Evolutionary conservation across 2,797 vertebrate genomes (phyloP).

Genomic region (Eleutherodactylus coqui): DNA sequence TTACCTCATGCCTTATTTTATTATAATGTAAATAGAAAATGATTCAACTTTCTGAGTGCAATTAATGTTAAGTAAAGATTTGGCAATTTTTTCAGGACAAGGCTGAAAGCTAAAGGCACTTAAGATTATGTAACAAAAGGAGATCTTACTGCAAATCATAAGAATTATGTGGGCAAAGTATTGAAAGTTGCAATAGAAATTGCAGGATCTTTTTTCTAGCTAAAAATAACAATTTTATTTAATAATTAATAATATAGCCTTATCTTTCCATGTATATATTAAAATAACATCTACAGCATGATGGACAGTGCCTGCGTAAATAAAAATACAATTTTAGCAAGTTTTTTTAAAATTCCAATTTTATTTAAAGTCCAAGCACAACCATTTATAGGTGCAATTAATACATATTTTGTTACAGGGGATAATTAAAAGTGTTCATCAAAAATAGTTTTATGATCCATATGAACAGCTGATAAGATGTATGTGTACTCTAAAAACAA

Average conservation of each 20-base stretch:
- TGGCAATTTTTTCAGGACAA: conserved; percentile 58
- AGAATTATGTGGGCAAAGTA: conserved; percentile 17
- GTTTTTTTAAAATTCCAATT: not conserved
- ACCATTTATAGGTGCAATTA: not conserved
- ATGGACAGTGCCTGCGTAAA: no score
- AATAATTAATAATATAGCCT: not conserved
- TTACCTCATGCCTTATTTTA: conserved; percentile 56
- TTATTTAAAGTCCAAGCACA: not conserved
- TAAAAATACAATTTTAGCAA: not conserved
- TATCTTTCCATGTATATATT: not conserved
- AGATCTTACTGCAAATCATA: conserved; percentile 46
- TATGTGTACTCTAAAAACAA: no score
- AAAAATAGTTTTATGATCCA: no score
- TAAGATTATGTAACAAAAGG: conserved; percentile 50
- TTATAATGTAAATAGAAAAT: conserved; percentile 60
- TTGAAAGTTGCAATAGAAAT: conserved; percentile 30
- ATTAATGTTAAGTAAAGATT: conserved; percentile 61
- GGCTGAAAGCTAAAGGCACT: conserved; percentile 55
- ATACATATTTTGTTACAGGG: no score
- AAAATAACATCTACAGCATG: not conserved
- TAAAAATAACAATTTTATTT: conserved; percentile 11
- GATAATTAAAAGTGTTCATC: no score
- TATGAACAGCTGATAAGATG: no score
- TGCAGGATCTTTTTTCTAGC: not conserved
- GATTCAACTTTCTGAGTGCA: conserved; percentile 57